Conservation (phyloP, 2,888 invertebrate species). For the Callinectes sapidus region DNA sequence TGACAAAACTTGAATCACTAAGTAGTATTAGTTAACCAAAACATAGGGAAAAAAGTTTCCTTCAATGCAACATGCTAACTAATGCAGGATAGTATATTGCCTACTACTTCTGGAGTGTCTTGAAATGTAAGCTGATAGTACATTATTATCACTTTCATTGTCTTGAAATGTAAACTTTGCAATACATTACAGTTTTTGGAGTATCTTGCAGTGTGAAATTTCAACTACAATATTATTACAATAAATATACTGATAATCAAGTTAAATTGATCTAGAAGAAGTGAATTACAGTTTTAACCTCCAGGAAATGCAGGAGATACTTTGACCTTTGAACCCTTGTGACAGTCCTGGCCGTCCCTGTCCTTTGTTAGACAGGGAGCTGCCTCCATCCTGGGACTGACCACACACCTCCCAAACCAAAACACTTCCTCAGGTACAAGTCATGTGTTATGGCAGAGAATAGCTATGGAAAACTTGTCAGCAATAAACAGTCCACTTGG, state of each 20-base stretch:
- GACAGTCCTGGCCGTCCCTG: neutral
- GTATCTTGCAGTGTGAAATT: neutral
- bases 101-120: neutral
- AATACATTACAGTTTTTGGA: neutral
- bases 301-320: slow-evolving; percentile 14
- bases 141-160: neutral
- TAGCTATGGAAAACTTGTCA: neutral
- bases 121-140: neutral
- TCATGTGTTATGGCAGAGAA: slow-evolving; percentile 23
- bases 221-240: neutral
- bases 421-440: slow-evolving; percentile 36
- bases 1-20: slow-evolving; percentile 28
- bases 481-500: slow-evolving; percentile 34
- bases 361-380: neutral
- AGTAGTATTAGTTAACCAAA: neutral
- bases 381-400: neutral
- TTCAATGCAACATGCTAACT: neutral
- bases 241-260: neutral
- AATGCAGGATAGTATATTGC: neutral
- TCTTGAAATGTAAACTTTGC: slow-evolving; percentile 1
- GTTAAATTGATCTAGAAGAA: neutral
- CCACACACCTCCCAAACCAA: slow-evolving; percentile 26
- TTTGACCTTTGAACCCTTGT: neutral
- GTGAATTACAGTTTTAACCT: neutral
- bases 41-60: neutral